Percentiles rank a stretch among this genome's conserved stretches.
These are phyloP conservation scores for Tipula helvola DNA, from an alignment of 2,888 invertebrate genomes.

Conservation along the genomic window DNA sequence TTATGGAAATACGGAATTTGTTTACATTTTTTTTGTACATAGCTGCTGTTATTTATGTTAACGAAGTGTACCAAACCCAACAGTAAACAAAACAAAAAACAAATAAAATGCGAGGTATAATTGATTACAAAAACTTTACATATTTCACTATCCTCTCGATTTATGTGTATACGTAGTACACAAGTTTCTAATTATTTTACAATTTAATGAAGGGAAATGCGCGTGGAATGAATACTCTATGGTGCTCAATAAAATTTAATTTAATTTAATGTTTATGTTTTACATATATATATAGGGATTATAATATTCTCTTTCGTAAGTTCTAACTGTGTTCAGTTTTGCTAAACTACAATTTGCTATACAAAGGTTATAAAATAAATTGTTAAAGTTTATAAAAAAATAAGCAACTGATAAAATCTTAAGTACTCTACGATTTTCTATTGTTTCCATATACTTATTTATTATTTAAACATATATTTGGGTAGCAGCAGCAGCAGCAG, in stretches of 20 bases:
- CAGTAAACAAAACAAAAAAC: background rate
- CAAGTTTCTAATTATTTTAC: background rate
- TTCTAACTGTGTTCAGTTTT: background rate
- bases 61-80: conserved; percentile 4
- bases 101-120: background rate
- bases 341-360: background rate
- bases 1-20: background rate
- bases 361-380: background rate
- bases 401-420: background rate
- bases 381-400: background rate
- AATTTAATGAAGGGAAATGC: background rate
- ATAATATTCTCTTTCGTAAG: background rate
- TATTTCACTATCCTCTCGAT: background rate
- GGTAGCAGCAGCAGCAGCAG: background rate
- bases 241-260: background rate
- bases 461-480: background rate
- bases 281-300: background rate
- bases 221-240: background rate
- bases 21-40: background rate
- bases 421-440: background rate
- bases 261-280: background rate
- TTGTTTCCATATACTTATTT: background rate
- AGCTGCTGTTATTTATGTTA: background rate
- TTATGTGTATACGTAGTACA: background rate
- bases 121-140: background rate